Percentiles rank a stretch among this genome's conserved stretches.
These are phyloP conservation scores for Drosophila bifasciata DNA, from an alignment of 1,140 invertebrate species.

Conservation along the genomic window DNA sequence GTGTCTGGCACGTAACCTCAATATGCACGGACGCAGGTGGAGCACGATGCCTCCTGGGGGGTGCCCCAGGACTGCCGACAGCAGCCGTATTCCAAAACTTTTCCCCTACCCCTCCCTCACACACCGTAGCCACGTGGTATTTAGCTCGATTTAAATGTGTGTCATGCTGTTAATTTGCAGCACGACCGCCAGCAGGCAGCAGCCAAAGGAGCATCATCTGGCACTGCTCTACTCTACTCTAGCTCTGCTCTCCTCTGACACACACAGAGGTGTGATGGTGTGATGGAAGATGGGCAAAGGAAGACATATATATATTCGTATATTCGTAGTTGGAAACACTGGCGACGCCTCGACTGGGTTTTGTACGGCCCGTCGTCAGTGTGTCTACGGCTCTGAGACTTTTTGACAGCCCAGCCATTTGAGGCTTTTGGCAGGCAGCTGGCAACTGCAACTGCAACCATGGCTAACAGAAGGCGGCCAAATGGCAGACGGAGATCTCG, in stretches of 20 bases:
- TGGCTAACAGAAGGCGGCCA: slow-evolving; percentile 6
- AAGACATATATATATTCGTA: not conserved
- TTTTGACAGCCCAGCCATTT: slow-evolving; percentile 5
- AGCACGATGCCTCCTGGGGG: not conserved
- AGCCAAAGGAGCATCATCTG: not conserved
- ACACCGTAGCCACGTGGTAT: no score
- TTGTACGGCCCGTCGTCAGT: slow-evolving; percentile 38
- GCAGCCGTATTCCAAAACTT: slow-evolving; percentile 1
- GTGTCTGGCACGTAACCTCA: slow-evolving; percentile 57
- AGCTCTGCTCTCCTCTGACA: not conserved
- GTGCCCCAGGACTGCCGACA: no score
- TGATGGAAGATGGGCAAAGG: not conserved
- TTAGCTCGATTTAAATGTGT: slow-evolving; percentile 72
- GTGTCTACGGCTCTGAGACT: slow-evolving; percentile 51
- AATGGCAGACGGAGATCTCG: not conserved
- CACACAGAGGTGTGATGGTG: not conserved
- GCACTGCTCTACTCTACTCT: not conserved
- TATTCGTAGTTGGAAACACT: not conserved
- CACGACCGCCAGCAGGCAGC: slow-evolving; percentile 27
- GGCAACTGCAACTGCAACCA: slow-evolving; percentile 45
- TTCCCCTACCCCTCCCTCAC: not conserved
- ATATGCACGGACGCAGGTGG: slow-evolving; percentile 41
- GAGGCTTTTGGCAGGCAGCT: slow-evolving; percentile 26
- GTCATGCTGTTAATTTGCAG: slow-evolving; percentile 77
- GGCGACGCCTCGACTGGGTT: slow-evolving; percentile 49